Base-by-base conservation (phyloP, 2,888 invertebrate genomes). In the Pyrocoelia pectoralis region DNA sequence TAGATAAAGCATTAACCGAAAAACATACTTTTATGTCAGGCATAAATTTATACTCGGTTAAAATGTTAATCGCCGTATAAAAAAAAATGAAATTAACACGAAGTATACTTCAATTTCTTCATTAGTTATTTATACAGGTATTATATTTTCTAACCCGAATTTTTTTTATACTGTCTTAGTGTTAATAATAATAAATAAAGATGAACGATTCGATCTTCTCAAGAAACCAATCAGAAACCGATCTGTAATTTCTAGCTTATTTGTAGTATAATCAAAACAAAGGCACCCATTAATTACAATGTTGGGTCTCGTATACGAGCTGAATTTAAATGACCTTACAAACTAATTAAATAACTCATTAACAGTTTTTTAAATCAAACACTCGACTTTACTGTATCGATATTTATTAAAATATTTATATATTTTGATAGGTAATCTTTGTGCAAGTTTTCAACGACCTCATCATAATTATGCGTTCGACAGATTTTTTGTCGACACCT, bases 261-360 rank as follows among this genome's bases (percentile, higher is more conserved):
- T 76, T 76, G 77, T 77, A 76, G 76, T 75, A 77, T 78, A 78
- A 79, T 79, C 77, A 78, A 77, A 78, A 79, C 77, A 78, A 78
- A 79, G 77, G 74, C 77, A 75, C 74, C 75, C 78, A 79, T 79
- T 79, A 79, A 79, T 79, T 78, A 79, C 74, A 75, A 74, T 71
- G 74, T 72, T 72, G 76, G 74, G 74, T 73, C 74, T 74, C 68
- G 73, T 69, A 72, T 74, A 75, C 70, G 72, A 73, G 73, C 69
- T 71, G 70, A 70, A 72, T 68, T 72, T 73, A 77, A 76, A 76
- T 73, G 74, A 74, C 74, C 74, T 74, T 74, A 73, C 72, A 64
- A 73, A 70, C 75, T 75, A 77, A 78, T 79, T 78, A 79, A 78
- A 74, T 74, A 76, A 76, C 75, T 77, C 77, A 77, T 78, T 78